Conservation (phyloP, 2,797 vertebrate species). For the Pangasius mekongensis region DNA sequence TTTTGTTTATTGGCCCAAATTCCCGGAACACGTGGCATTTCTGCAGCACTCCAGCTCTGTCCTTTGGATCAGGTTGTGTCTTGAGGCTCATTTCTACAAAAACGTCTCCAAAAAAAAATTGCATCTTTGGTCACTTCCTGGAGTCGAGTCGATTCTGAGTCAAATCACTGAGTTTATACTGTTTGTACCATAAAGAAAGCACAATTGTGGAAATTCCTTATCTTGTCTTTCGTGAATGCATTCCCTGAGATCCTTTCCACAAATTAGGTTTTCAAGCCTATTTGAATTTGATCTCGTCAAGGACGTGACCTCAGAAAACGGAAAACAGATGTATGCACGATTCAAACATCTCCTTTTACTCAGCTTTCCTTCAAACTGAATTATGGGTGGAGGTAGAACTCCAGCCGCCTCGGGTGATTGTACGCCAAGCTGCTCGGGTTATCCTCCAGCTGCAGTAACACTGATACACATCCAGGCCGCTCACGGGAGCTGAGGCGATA, state of each 20-base stretch:
- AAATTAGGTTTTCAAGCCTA: background rate
- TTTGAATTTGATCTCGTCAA: background rate
- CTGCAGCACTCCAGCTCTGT: background rate
- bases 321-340: slow-evolving; percentile 33
- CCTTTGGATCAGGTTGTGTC: background rate
- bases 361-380: slow-evolving; percentile 51
- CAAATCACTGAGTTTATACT: background rate
- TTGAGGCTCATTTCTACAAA: background rate
- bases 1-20: background rate
- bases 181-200: background rate
- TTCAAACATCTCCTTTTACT: slow-evolving; percentile 45
- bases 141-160: background rate
- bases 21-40: background rate
- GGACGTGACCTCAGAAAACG: slow-evolving; percentile 9
- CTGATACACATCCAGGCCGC: slow-evolving; percentile 23
- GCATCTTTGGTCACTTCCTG: background rate
- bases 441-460: slow-evolving; percentile 10
- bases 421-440: background rate
- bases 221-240: background rate
- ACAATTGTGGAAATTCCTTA: background rate
- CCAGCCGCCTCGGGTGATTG: slow-evolving; percentile 1
- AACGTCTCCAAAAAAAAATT: background rate
- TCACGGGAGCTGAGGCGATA: slow-evolving; percentile 31
- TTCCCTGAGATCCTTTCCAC: background rate
- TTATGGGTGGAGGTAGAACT: slow-evolving; percentile 16